phyloP scores from a whole-genome alignment of 2,113 vertebrate species.

The Carettochelys insculpta region DNA sequence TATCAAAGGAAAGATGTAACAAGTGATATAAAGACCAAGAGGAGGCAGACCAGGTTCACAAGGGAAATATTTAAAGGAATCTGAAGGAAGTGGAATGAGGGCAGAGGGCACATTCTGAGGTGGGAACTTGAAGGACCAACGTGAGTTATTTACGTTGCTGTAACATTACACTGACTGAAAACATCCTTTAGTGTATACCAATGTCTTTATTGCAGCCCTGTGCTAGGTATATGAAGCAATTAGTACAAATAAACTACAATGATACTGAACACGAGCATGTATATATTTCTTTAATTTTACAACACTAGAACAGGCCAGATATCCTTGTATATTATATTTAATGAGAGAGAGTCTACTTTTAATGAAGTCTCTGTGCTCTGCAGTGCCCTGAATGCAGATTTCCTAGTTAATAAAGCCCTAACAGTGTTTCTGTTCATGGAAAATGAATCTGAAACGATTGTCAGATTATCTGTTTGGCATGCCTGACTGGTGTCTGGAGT shows the following conservation, averaged over 20 bases:
- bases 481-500: slow-evolving; percentile 81
- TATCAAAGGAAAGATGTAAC: slow-evolving; percentile 30
- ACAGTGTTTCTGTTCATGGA: slow-evolving; percentile 79
- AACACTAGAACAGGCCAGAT: slow-evolving; percentile 71
- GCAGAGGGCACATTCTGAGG: neutral
- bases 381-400: slow-evolving; percentile 75
- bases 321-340: slow-evolving; percentile 78
- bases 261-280: slow-evolving; percentile 23
- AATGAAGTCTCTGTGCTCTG: slow-evolving; percentile 67
- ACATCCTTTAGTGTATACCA: neutral
- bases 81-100: neutral
- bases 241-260: slow-evolving; percentile 57
- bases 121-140: slow-evolving; percentile 4
- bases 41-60: neutral
- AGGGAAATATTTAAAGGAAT: slow-evolving; percentile 45
- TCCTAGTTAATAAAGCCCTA: slow-evolving; percentile 81
- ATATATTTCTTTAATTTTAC: slow-evolving; percentile 52
- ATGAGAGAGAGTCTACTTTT: slow-evolving; percentile 78
- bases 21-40: slow-evolving; percentile 5
- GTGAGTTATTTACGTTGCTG: slow-evolving; percentile 2
- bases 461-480: slow-evolving; percentile 83
- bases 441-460: slow-evolving; percentile 81
- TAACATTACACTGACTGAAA: neutral
- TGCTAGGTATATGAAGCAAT: slow-evolving; percentile 53
- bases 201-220: slow-evolving; percentile 5